Conservation (phyloP, 1,140 invertebrate species). For the Rhagoletis zephyria region DNA sequence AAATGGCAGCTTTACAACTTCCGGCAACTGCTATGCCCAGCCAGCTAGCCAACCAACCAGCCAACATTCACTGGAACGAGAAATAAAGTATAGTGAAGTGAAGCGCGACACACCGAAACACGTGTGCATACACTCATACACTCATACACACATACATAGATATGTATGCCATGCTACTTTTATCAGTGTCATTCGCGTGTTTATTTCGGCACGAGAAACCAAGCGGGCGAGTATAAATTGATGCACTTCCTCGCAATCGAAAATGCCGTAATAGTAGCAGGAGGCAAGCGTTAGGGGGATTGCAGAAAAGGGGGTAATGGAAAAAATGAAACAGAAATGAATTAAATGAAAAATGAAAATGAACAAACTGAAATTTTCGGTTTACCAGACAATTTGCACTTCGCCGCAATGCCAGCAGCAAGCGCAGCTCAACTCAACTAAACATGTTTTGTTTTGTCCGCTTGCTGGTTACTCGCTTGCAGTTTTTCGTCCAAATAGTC, state of each 20-base stretch:
- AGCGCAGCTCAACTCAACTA: background rate
- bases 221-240: slow-evolving; percentile 12
- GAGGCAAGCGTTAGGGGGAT: background rate
- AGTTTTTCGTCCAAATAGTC: slow-evolving; percentile 12
- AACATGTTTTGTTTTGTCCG: background rate
- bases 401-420: background rate
- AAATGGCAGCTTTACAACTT: slow-evolving; percentile 55
- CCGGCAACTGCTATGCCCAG: background rate
- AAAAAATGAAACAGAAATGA: background rate
- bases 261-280: background rate
- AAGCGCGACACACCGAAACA: background rate
- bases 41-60: background rate
- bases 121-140: background rate
- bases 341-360: background rate
- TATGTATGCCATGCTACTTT: background rate
- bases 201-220: slow-evolving; percentile 2
- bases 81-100: slow-evolving; percentile 27
- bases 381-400: slow-evolving; percentile 50
- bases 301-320: background rate
- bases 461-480: background rate
- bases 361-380: slow-evolving; percentile 47
- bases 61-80: background rate
- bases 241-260: slow-evolving; percentile 37
- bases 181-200: slow-evolving; percentile 43
- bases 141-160: background rate